A percentile compares a stretch with the other conserved stretches of the same genome.
phyloP scores from a whole-genome alignment of 1,140 invertebrate genomes.

The Eumeta japonica region DNA sequence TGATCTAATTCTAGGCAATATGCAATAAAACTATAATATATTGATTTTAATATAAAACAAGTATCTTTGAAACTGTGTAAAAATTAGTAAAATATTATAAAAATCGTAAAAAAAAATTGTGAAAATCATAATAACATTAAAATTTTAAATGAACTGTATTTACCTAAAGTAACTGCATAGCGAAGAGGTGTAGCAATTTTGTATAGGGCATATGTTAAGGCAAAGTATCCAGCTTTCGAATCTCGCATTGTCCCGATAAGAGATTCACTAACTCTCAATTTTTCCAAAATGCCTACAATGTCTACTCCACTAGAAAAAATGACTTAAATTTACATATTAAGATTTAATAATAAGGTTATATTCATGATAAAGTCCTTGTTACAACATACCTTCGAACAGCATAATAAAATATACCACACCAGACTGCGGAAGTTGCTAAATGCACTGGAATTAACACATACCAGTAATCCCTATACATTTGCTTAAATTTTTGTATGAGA shows the following conservation, averaged over 20 bases:
- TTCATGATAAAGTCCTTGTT: no score
- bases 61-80: no score
- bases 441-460: conserved; percentile 91
- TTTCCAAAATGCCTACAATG: conserved; percentile 74
- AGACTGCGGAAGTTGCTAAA: conserved; percentile 77
- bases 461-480: conserved; percentile 92
- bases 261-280: conserved; percentile 71
- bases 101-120: no score
- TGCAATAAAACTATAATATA: no score
- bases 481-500: conserved; percentile 82
- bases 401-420: conserved; percentile 85
- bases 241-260: conserved; percentile 72
- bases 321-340: background rate
- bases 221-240: conserved; percentile 82
- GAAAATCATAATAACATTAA: no score
- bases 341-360: no score
- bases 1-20: no score
- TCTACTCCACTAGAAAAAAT: conserved; percentile 78
- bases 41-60: no score
- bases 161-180: conserved; percentile 87
- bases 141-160: no score
- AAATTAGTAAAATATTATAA: conserved; percentile 2
- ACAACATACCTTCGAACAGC: conserved; percentile 86
- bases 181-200: conserved; percentile 87
- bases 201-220: conserved; percentile 85